A percentile compares a stretch with the other conserved stretches of the same genome.
Conservation (phyloP, 2,888 invertebrate species). For the Druceiella hillmani region DNA sequence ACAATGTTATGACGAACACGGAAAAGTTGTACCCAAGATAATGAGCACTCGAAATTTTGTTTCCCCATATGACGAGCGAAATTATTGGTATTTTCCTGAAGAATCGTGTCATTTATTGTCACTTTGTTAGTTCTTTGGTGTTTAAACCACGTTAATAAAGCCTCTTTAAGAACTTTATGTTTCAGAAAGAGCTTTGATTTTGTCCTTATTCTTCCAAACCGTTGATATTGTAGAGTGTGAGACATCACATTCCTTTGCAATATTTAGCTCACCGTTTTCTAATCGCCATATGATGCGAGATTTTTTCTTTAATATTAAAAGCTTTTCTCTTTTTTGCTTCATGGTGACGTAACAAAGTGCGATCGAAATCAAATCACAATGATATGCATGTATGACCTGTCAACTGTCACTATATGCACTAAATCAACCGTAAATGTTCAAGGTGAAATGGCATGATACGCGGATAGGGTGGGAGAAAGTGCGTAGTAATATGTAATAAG, state of each 20-base stretch:
- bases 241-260: constrained; percentile 22
- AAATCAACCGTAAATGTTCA: too few species aligned
- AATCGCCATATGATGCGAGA: constrained; percentile 19
- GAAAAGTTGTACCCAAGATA: constrained; percentile 26
- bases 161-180: constrained; percentile 24
- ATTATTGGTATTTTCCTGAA: constrained; percentile 23
- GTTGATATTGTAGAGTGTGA: constrained; percentile 24
- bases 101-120: constrained; percentile 18
- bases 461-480: too few species aligned
- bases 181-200: constrained; percentile 24
- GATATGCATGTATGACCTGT: too few species aligned
- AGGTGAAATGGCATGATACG: too few species aligned
- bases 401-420: too few species aligned
- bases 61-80: constrained; percentile 21
- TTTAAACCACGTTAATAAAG: constrained; percentile 26
- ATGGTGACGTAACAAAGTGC: constrained; percentile 10
- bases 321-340: constrained; percentile 16
- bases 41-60: constrained; percentile 23
- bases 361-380: too few species aligned
- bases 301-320: constrained; percentile 23
- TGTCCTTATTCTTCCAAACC: constrained; percentile 25
- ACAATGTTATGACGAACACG: constrained; percentile 26
- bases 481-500: too few species aligned
- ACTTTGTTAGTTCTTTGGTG: constrained; percentile 22
- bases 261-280: constrained; percentile 20